These are phyloP conservation scores for Uria lomvia DNA, from an alignment of 2,113 vertebrate species.

Conservation along the genomic window DNA sequence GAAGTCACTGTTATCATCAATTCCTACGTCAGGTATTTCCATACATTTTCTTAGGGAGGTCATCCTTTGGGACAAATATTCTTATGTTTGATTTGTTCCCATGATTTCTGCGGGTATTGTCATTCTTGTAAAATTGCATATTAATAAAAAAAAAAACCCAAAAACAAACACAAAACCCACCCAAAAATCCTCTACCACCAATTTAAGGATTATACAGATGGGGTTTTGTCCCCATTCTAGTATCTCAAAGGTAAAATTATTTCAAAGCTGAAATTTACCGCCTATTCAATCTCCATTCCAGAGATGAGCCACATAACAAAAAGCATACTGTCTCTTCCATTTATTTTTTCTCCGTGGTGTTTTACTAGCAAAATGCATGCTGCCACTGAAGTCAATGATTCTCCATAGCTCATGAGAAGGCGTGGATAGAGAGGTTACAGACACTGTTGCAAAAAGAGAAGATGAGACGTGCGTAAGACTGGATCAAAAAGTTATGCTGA, in stretches of 20 bases:
- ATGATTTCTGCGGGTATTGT: not conserved
- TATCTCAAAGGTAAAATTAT: not conserved
- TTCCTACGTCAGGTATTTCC: not conserved
- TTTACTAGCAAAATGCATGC: not conserved
- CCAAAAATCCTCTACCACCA: not conserved
- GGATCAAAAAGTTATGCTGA: not conserved
- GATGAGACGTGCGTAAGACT: not conserved
- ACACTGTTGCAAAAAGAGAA: not conserved
- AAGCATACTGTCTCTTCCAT: not conserved
- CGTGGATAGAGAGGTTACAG: fast-evolving
- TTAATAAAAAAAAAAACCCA: not conserved
- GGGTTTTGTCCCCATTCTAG: not conserved
- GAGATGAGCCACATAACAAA: not conserved
- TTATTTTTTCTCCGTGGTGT: not conserved
- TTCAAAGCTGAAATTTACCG: not conserved
- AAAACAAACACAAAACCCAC: not conserved
- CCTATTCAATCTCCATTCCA: not conserved
- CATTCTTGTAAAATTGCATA: not conserved
- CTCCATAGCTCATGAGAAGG: not conserved
- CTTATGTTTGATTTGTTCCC: not conserved
- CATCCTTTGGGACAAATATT: not conserved
- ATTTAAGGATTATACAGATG: not conserved
- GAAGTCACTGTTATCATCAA: not conserved
- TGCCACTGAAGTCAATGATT: not conserved
- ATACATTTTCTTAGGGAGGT: not conserved